A percentile compares a stretch with the other conserved stretches of the same genome.
phyloP scores from a whole-genome alignment of 2,888 invertebrate genomes.

The Notocelia uddmanniana region DNA sequence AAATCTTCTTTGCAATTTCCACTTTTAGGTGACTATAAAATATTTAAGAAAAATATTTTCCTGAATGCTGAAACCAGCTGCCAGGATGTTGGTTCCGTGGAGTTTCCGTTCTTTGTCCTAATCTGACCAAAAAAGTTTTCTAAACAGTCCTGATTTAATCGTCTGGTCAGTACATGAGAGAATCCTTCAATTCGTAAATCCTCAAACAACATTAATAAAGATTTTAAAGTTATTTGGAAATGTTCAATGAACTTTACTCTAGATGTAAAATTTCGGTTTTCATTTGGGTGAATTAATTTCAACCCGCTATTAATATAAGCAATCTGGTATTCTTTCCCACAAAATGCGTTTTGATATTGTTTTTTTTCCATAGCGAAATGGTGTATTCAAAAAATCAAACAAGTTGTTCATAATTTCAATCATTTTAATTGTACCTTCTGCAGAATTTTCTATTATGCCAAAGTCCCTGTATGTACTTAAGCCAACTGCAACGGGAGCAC shows the following conservation, averaged over 20 bases:
- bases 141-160: slow-evolving; percentile 46
- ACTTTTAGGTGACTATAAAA: slow-evolving; percentile 6
- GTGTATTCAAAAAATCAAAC: slow-evolving; percentile 16
- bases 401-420: not conserved
- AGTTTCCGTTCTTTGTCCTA: slow-evolving; percentile 13
- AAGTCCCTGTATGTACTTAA: not conserved
- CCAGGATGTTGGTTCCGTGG: slow-evolving; percentile 29
- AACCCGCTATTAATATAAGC: slow-evolving; percentile 48
- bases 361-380: slow-evolving; percentile 22
- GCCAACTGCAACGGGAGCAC: not conserved
- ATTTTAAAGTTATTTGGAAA: slow-evolving; percentile 47
- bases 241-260: slow-evolving; percentile 36
- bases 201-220: slow-evolving; percentile 42
- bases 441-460: not conserved
- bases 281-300: slow-evolving; percentile 37
- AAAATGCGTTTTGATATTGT: slow-evolving; percentile 47
- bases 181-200: slow-evolving; percentile 46
- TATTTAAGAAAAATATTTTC: slow-evolving; percentile 11
- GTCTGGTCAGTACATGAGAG: slow-evolving; percentile 44
- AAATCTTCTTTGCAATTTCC: slow-evolving; percentile 13
- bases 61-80: slow-evolving; percentile 25
- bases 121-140: slow-evolving; percentile 43
- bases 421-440: slow-evolving; percentile 1
- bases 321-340: slow-evolving; percentile 46
- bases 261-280: slow-evolving; percentile 35